Percentiles rank a stretch among this genome's conserved stretches.
phyloP scores from a whole-genome alignment of 2,888 invertebrate genomes.

The Girardia tigrina region DNA sequence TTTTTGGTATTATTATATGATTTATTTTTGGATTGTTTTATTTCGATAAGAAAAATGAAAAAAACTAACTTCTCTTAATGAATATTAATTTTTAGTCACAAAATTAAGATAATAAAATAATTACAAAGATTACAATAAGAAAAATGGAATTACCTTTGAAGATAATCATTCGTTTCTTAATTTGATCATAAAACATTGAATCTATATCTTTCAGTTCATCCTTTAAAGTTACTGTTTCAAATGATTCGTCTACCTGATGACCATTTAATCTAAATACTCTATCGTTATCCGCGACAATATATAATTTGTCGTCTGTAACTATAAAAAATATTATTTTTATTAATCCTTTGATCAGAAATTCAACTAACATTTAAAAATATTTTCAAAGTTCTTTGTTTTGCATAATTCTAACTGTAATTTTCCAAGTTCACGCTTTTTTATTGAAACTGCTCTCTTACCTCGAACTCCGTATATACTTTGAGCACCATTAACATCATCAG shows the following conservation, averaged over 20 bases:
- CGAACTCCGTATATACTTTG: neutral
- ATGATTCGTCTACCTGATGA: neutral
- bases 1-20: no score
- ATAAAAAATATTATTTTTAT: neutral
- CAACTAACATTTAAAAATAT: neutral
- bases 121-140: no score
- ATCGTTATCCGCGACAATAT: neutral
- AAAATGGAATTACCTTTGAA: constrained; percentile 23
- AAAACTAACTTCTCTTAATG: no score
- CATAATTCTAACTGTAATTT: neutral
- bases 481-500: neutral
- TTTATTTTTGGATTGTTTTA: no score
- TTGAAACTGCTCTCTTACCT: neutral
- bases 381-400: neutral
- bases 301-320: neutral
- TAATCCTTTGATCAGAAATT: neutral
- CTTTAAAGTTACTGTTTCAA: neutral
- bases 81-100: no score
- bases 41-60: no score
- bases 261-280: neutral
- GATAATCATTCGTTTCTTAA: neutral
- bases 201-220: neutral
- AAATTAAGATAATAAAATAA: no score
- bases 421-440: neutral
- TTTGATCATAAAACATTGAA: neutral